Percentiles rank a stretch among this genome's conserved stretches.
Conservation (phyloP, 2,888 invertebrate species). For the Matsumyia berberina region DNA sequence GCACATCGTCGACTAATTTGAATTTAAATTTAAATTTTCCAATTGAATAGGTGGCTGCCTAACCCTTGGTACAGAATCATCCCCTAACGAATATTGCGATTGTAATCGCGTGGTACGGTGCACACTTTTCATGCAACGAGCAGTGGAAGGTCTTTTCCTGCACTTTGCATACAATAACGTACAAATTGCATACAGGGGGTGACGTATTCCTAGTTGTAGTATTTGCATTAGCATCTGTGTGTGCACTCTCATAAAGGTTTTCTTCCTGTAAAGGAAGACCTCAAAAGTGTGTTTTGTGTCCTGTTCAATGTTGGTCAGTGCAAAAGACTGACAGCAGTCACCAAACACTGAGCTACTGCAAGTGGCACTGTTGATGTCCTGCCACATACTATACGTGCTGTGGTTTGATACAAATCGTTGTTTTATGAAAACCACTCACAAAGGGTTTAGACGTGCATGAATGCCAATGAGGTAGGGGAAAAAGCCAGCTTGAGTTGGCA, state of each 20-base stretch:
- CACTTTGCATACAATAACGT: slow-evolving; percentile 55
- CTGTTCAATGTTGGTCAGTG: slow-evolving; percentile 68
- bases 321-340: slow-evolving; percentile 59
- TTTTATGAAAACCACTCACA: slow-evolving; percentile 62
- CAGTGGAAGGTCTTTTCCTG: slow-evolving; percentile 51
- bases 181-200: slow-evolving; percentile 48
- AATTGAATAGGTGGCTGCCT: slow-evolving; percentile 69
- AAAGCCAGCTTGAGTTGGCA: slow-evolving; percentile 27
- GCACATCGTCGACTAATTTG: slow-evolving; percentile 77
- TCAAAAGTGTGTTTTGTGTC: slow-evolving; percentile 62
- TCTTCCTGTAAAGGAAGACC: slow-evolving; percentile 42
- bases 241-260: slow-evolving; percentile 46
- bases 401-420: slow-evolving; percentile 58
- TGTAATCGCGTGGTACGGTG: slow-evolving; percentile 50
- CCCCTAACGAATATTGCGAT: slow-evolving; percentile 51
- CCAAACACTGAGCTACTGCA: slow-evolving; percentile 51
- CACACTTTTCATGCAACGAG: slow-evolving; percentile 42
- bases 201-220: slow-evolving; percentile 37
- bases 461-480: slow-evolving; percentile 26
- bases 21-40: slow-evolving; percentile 78
- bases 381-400: slow-evolving; percentile 33
- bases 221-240: slow-evolving; percentile 47
- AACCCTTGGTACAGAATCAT: slow-evolving; percentile 54
- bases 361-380: slow-evolving; percentile 65
- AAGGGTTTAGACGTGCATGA: slow-evolving; percentile 29